Conservation (phyloP, 1,140 invertebrate species). For the Drosophila pachea region DNA sequence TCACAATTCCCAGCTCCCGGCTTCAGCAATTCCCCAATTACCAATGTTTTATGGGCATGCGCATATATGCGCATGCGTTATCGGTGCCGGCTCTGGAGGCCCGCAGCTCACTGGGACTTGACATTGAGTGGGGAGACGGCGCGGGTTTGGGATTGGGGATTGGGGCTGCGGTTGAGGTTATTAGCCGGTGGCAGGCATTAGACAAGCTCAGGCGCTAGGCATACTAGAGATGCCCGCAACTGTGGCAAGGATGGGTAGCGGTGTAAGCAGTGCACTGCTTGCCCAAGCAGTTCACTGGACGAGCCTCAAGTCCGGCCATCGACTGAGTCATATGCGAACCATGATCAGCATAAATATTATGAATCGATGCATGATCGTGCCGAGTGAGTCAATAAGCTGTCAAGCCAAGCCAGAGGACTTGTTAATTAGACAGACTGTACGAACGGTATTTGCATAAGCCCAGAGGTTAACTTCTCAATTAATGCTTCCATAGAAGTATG, state of each 20-base stretch:
- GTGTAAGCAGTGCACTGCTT: conserved; percentile 1
- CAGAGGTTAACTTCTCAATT: too few species aligned
- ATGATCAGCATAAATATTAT: conserved; percentile 24
- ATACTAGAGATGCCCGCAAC: not conserved
- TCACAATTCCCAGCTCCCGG: not conserved
- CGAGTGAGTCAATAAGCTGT: conserved; percentile 17
- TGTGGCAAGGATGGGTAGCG: not conserved
- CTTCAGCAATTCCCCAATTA: conserved; percentile 11
- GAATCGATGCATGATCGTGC: conserved; percentile 8
- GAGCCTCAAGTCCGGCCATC: not conserved
- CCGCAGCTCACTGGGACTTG: conserved; percentile 15
- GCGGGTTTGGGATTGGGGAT: too few species aligned
- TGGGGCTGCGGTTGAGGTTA: conserved; percentile 11
- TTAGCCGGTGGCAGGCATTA: conserved; percentile 7
- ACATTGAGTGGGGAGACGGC: conserved; percentile 12
- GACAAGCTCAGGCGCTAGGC: conserved; percentile 3
- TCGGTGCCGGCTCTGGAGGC: conserved; percentile 1
- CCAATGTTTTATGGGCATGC: conserved; percentile 10
- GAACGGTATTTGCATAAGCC: not conserved
- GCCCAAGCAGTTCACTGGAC: not conserved
- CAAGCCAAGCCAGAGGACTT: not conserved
- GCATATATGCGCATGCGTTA: conserved; percentile 5
- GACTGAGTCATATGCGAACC: conserved; percentile 10
- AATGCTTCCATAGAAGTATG: too few species aligned
- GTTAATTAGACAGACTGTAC: not conserved